Evolutionary conservation across 2,888 invertebrate genomes (phyloP).

Genomic region (Microctonus brassicae): DNA sequence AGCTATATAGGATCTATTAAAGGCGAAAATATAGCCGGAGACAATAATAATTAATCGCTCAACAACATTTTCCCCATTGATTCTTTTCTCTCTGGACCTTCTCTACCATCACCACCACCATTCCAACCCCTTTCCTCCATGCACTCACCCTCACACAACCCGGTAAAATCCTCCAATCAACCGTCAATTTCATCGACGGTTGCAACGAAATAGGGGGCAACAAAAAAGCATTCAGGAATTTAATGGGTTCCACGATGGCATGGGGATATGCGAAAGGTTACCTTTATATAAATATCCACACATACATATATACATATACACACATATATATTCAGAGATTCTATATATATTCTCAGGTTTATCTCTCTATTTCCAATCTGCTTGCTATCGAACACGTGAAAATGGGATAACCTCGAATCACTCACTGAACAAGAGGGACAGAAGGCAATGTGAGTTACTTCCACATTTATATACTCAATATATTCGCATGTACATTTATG

Average conservation of each 20-base stretch:
- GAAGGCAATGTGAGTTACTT: neutral
- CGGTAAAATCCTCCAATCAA: slow-evolving; percentile 35
- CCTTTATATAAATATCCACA: neutral
- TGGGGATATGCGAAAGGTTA: neutral
- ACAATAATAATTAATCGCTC: slow-evolving; percentile 35
- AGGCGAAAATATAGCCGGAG: neutral
- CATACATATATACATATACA: neutral
- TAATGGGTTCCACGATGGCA: slow-evolving; percentile 32
- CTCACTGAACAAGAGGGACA: slow-evolving; percentile 1
- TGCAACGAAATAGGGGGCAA: slow-evolving; percentile 31
- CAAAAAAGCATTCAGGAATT: slow-evolving; percentile 31
- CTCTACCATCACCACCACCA: neutral
- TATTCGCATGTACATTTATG: neutral
- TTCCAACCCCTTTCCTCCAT: neutral
- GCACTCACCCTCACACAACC: neutral
- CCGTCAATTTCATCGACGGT: slow-evolving; percentile 34
- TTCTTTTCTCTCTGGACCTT: neutral
- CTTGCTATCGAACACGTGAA: slow-evolving; percentile 30
- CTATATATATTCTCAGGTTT: slow-evolving; percentile 34
- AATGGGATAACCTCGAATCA: slow-evolving; percentile 31
- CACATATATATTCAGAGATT: neutral
- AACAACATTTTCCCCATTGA: slow-evolving; percentile 12
- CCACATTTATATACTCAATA: neutral
- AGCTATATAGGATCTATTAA: neutral
- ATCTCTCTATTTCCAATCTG: slow-evolving; percentile 36